Base-by-base conservation (phyloP, 2,888 invertebrate genomes). In the Zaprionus lineosus region DNA sequence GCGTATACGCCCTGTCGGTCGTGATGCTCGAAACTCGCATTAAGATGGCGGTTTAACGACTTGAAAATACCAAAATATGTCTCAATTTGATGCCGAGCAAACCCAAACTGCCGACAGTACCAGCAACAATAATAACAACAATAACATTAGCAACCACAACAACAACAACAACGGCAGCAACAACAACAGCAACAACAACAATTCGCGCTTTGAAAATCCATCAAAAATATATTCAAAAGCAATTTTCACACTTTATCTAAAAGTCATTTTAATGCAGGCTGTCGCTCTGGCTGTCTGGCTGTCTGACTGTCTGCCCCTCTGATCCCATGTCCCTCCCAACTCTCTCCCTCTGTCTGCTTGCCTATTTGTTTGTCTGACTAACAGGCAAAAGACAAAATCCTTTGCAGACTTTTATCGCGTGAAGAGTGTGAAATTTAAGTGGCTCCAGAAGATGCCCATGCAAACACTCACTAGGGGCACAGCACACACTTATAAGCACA, bases 171-270 rank as follows among this genome's bases (percentile, higher is more conserved):
- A 12, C 33, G 9, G 29, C 9, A 41, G 36, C 7, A 15, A 34
- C 31, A 50, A 21, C 41, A 36, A 12, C 16, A 46, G 19, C 12
- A 12, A 31, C 39, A 50, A 11, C 47, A 15, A 15, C 31, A 48
- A 31, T 26, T 40, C 24, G 15, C 16, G 24, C 8, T 6, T 24
- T 2, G 43, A 43, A 63, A 53, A 47, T 52, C 56, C 71, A 63
- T 68, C 74, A 59, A 53, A 73, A 56, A 59, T 41, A 44, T 72
- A 76, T 73, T 73, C 76, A 67, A 73, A 76, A 67, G 73, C 73
- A 75, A 73, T 73, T 73, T 73, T 63, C 73, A 58, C 64, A 52
- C 64, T 74, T 76, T 74, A 74, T 74, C 73, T 75, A 52, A 58
- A 60, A 74, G 73, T 73, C 73, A 72, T 74, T 76, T 75, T 72